phyloP scores from a whole-genome alignment of 2,113 vertebrate species.

The Upupa epops region DNA sequence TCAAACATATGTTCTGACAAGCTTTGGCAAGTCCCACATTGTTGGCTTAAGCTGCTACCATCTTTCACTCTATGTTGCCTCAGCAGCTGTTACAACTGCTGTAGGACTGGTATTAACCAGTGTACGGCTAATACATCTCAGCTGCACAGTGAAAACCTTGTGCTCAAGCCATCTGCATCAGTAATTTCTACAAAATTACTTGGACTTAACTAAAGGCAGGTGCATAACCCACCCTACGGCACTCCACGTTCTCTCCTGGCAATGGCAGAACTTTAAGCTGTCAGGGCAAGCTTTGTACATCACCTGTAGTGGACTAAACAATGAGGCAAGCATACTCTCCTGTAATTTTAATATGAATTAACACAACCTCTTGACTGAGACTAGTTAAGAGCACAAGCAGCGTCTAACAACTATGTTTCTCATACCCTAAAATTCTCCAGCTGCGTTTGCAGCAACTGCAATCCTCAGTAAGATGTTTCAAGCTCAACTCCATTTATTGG shows the following conservation, averaged over 20 bases:
- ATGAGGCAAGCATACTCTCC: background rate
- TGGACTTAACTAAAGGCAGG: background rate
- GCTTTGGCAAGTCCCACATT: background rate
- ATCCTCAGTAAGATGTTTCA: background rate
- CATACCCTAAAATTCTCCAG: background rate
- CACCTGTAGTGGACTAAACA: background rate
- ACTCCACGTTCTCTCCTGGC: background rate
- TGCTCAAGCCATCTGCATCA: background rate
- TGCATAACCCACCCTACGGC: background rate
- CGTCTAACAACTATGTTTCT: background rate
- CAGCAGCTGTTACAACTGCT: background rate
- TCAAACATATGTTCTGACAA: background rate
- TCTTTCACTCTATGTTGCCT: background rate
- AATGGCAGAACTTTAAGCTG: background rate
- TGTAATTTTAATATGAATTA: background rate
- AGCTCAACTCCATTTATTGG: background rate
- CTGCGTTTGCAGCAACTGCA: background rate
- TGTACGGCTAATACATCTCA: fast-evolving
- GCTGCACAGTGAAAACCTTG: background rate
- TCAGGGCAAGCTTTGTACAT: background rate
- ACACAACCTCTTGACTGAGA: background rate
- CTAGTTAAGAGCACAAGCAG: background rate
- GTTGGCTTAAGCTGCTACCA: background rate
- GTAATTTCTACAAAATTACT: background rate
- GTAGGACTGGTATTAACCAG: background rate